A percentile compares a stretch with the other conserved stretches of the same genome.
Evolutionary conservation across 2,888 invertebrate genomes (phyloP).

Genomic region (Odontothrips loti): DNA sequence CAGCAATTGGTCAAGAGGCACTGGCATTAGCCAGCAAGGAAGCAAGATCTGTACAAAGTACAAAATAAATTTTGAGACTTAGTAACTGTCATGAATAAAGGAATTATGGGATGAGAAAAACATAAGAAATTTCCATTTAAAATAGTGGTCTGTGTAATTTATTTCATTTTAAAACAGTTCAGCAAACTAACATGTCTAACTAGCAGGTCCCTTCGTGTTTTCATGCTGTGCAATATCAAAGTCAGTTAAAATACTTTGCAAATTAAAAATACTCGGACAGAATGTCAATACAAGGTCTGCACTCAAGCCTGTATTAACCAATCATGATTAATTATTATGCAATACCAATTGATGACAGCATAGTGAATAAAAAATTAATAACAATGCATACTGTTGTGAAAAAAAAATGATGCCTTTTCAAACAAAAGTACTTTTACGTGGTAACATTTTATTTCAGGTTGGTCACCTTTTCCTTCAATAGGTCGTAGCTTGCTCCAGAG

Average conservation of each 20-base stretch:
- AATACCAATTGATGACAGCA: neutral
- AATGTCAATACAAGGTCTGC: neutral
- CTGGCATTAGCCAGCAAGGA: slow-evolving; percentile 43
- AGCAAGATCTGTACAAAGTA: slow-evolving; percentile 40
- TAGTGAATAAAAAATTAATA: neutral
- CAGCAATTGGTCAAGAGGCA: slow-evolving; percentile 40
- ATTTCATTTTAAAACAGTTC: slow-evolving; percentile 32
- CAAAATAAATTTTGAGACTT: neutral
- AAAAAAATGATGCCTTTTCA: neutral
- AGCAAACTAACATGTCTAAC: slow-evolving; percentile 28
- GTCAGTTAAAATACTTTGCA: neutral
- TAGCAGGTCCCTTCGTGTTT: slow-evolving; percentile 11
- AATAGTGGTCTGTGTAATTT: slow-evolving; percentile 23
- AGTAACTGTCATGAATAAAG: neutral
- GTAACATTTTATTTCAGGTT: slow-evolving; percentile 53
- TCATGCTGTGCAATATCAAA: neutral
- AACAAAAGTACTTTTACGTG: no score
- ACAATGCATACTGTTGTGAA: slow-evolving; percentile 11
- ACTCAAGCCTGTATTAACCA: neutral
- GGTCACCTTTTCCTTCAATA: slow-evolving; percentile 58
- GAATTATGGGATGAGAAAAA: neutral
- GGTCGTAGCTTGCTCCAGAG: slow-evolving; percentile 73
- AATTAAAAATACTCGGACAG: neutral
- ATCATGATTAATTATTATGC: neutral
- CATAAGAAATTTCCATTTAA: neutral